phyloP scores from a whole-genome alignment of 2,797 vertebrate species.

The Cyclura pinguis region DNA sequence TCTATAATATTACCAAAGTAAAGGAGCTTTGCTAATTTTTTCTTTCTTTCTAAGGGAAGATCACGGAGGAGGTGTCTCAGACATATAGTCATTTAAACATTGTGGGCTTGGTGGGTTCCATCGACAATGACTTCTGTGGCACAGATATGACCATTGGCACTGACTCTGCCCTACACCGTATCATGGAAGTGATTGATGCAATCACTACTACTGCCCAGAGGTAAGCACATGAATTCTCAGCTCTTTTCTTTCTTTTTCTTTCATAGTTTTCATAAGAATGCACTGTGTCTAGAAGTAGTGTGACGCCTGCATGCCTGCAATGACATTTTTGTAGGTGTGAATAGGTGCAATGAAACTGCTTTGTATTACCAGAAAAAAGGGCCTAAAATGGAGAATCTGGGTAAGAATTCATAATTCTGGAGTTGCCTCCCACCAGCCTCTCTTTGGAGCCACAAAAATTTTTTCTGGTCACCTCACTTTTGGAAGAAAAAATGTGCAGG shows the following conservation, averaged over 20 bases:
- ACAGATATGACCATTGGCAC: conserved; percentile 98
- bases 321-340: not conserved
- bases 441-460: too few relatives aligned
- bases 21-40: not conserved
- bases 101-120: conserved; percentile 94
- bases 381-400: not conserved
- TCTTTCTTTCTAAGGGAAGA: conserved; percentile 82
- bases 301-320: not conserved
- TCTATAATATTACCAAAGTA: not conserved
- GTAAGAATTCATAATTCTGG: too few relatives aligned
- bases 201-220: conserved; percentile 95
- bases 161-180: conserved; percentile 93
- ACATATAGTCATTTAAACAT: conserved; percentile 89
- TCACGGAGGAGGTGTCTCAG: conserved; percentile 83
- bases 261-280: not conserved
- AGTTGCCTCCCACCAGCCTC: too few relatives aligned
- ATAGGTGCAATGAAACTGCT: not conserved
- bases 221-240: conserved; percentile 65
- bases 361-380: not conserved
- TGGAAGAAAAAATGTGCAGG: too few relatives aligned
- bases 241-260: too few relatives aligned
- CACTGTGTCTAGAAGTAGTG: not conserved
- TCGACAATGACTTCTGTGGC: conserved; percentile 97
- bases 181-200: conserved; percentile 94
- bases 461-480: too few relatives aligned